phyloP scores from a whole-genome alignment of 2,113 vertebrate genomes.

The Hemibates koningsi region DNA sequence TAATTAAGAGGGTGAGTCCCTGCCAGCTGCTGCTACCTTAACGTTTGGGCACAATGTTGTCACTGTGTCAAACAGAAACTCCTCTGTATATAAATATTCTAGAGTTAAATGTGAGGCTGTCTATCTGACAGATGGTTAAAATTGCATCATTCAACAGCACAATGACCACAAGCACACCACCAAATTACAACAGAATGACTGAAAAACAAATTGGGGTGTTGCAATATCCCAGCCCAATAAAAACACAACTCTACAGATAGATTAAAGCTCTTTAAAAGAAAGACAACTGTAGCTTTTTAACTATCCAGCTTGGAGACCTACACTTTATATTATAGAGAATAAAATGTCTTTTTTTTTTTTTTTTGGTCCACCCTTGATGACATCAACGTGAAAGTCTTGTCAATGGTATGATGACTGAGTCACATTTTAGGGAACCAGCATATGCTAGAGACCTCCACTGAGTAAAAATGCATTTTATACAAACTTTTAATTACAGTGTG shows the following conservation, averaged over 20 bases:
- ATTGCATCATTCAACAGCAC: neutral
- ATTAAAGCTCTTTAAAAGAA: neutral
- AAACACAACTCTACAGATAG: neutral
- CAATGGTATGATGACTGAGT: neutral
- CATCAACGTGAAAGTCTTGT: neutral
- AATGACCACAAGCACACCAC: neutral
- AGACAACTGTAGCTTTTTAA: neutral
- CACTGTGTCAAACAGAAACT: neutral
- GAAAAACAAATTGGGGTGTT: fast-evolving
- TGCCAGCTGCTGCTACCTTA: neutral
- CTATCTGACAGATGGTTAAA: neutral
- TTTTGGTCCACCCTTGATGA: neutral
- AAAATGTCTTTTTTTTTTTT: neutral
- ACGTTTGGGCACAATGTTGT: neutral
- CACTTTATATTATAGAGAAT: neutral
- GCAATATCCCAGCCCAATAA: neutral
- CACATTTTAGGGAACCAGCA: neutral
- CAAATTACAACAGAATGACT: fast-evolving
- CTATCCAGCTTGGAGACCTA: neutral
- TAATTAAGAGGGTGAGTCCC: neutral
- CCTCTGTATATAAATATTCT: neutral
- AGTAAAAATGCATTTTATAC: neutral
- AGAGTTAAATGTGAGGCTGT: neutral
- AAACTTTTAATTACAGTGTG: neutral
- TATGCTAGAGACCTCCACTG: neutral